phyloP scores from a whole-genome alignment of 1,140 invertebrate species.

The Pachypeltis micranthus region DNA sequence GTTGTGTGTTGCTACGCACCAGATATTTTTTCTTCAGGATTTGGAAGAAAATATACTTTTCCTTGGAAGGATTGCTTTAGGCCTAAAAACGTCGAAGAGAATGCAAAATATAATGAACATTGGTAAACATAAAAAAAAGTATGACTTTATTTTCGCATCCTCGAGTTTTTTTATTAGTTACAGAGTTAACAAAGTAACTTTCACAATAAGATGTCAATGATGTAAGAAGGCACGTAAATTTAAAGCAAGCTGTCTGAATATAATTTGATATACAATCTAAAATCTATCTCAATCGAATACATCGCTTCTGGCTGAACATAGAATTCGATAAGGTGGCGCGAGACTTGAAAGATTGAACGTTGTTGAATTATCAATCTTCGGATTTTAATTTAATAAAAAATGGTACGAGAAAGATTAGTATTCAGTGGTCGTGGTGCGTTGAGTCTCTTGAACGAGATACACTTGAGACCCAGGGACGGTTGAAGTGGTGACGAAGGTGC shows the following conservation, averaged over 20 bases:
- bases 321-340: not conserved
- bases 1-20: no score
- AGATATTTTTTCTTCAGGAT: no score
- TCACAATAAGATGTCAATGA: not conserved
- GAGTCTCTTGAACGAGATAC: conserved; percentile 71
- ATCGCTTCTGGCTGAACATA: not conserved
- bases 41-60: no score
- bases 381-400: not conserved
- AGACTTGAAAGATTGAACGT: not conserved
- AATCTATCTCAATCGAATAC: not conserved
- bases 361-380: not conserved
- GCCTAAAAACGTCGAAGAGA: no score
- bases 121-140: conserved; percentile 4
- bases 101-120: no score
- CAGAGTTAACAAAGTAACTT: not conserved
- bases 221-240: not conserved
- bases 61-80: no score
- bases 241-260: not conserved
- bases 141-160: not conserved
- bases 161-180: not conserved
- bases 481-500: conserved; percentile 83
- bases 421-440: conserved; percentile 27
- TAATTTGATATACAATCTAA: not conserved
- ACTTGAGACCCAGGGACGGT: conserved; percentile 74
- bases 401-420: conserved; percentile 11